Conservation (phyloP, 2,113 vertebrate species). For the Thermophis baileyi region DNA sequence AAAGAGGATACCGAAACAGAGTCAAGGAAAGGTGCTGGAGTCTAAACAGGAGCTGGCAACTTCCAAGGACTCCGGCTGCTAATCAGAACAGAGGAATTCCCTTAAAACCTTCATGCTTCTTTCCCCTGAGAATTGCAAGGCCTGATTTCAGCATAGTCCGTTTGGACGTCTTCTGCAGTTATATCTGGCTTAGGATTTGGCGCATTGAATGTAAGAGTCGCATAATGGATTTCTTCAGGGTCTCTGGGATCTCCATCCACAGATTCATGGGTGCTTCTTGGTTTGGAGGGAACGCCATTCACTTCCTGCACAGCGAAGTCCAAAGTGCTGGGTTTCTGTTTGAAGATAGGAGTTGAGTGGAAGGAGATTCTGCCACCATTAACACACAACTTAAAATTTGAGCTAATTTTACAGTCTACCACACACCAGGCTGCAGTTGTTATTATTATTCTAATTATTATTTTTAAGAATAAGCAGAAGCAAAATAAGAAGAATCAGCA, state of each 20-base stretch:
- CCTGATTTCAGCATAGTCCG: constrained; percentile 8
- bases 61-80: not conserved
- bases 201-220: not conserved
- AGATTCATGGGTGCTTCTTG: not conserved
- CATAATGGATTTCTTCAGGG: not conserved
- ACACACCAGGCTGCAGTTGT: too few relatives aligned
- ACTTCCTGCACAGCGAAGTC: too few relatives aligned
- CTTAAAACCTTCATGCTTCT: rapidly evolving
- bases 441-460: too few relatives aligned
- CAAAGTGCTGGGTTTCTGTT: not conserved
- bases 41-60: not conserved
- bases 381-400: not conserved
- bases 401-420: not conserved
- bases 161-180: not conserved
- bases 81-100: not conserved
- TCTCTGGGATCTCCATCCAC: not conserved
- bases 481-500: not conserved
- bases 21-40: too few relatives aligned
- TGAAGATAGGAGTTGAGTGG: not conserved
- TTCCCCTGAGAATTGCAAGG: too few relatives aligned
- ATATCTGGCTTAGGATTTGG: rapidly evolving
- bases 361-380: not conserved
- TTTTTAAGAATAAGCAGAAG: not conserved
- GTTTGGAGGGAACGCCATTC: not conserved
- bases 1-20: not conserved